Base-by-base conservation (phyloP, 1,140 invertebrate species). In the Bombus soroeensis region DNA sequence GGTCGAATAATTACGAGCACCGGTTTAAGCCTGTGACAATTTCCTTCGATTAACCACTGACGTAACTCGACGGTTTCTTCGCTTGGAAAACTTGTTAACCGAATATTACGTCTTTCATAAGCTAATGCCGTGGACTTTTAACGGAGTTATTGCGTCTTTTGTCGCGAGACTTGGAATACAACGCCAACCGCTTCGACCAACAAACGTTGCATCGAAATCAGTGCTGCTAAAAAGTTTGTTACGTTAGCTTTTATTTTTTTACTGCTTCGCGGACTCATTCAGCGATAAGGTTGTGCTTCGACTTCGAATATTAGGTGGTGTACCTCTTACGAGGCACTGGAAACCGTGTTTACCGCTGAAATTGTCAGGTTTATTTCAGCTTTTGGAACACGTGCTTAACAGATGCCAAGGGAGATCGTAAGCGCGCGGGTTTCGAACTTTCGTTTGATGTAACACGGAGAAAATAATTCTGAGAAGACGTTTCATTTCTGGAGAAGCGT, bases 1-100 rank as follows among this genome's bases (percentile, higher is more conserved):
- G 39, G 10, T 41, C 70, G 10, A 72, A n/a, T 72, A 72, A 72
- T 72, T 72, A 41, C 39, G 37, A n/a, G 12, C 39, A 28, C 3
- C 70, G 70, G 13, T 32, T 72, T 13, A 22, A 41, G 70, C 39
- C 39, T 15, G 37, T 15, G 70, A 41, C 70, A 72, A 72, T 72
- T 39, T 72, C 70, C 70, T 41, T n/a, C 39, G 70, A 72, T 72
- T 41, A 72, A 41, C 39, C 70, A 39, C n/a, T 72, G 70, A 72
- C 70, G 70, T 12, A 72, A 72, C 25, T 28, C 12, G 12, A 1
- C 25, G 25, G 70, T 72, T 72, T 72, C 70, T 72, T 72, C 39
- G 70, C 34, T 72, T 41, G 70, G 70, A 41, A 39, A 41, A 72
- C 37, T 41, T n/a, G 39, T 39, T 71, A 39, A 71, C 39, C 37